Conservation (phyloP, 2,888 invertebrate genomes). For the Hemithea aestivaria region DNA sequence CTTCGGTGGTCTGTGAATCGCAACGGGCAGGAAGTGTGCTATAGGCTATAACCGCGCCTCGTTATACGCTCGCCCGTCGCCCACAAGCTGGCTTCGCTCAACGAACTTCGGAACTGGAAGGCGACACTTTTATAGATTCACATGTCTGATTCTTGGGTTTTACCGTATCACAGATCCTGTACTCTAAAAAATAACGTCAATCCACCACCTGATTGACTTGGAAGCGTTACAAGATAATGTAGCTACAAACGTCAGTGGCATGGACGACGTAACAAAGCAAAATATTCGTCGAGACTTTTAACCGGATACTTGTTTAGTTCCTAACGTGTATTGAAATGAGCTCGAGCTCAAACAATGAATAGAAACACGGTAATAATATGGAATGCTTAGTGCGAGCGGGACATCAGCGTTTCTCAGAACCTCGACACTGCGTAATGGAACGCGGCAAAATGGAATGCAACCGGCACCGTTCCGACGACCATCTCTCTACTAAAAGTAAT, state of each 20-base stretch:
- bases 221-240: too few species aligned
- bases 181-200: too few species aligned
- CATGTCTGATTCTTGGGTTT: conserved; percentile 33
- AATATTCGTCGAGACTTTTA: conserved; percentile 43
- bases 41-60: conserved; percentile 39
- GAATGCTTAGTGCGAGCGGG: conserved; percentile 68
- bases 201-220: too few species aligned
- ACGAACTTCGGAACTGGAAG: conserved; percentile 34
- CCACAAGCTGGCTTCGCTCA: conserved; percentile 51
- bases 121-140: conserved; percentile 60
- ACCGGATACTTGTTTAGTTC: conserved; percentile 56
- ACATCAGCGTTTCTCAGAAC: conserved; percentile 70
- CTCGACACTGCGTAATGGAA: conserved; percentile 65
- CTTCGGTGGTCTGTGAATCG: conserved; percentile 17
- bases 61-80: conserved; percentile 60
- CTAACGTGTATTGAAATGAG: conserved; percentile 63
- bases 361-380: conserved; percentile 67
- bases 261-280: conserved; percentile 7
- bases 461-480: conserved; percentile 37
- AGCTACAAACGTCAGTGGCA: neutral
- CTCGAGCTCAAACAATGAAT: conserved; percentile 66
- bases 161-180: too few species aligned
- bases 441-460: conserved; percentile 69
- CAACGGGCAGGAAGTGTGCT: conserved; percentile 55
- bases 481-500: conserved; percentile 35